Base-by-base conservation (phyloP, 53 echinoderm and acorn worm species). In the Echinometra lucunter region DNA sequence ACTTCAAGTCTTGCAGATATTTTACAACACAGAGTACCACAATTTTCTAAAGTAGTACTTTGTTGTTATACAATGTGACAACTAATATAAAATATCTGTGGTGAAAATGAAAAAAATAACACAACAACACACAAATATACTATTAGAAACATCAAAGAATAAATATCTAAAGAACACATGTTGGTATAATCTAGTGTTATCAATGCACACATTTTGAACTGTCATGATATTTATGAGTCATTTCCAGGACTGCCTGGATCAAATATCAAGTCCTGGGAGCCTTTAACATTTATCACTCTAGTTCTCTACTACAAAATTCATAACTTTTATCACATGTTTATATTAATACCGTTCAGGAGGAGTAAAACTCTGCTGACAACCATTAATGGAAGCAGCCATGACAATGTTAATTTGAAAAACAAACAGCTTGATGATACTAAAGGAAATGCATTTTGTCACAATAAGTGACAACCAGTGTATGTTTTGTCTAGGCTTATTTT, bases 141-240 rank as follows among this genome's bases (percentile, higher is more conserved):
- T 63, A 18, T 19, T 0, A 63, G 19, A 23, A 63, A 63, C 63
- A 63, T 63, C 63, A 63, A 9, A 63, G 19, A 63, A 63, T 18
- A 63, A 63, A 38, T 78, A 35, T 78, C 19, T 78, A 8, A 42
- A 78, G 4, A 21, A 78, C 38, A 78, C 6, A 42, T 75, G 75
- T 40, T 40, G 34, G 15, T 38, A 75, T 19, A 37, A 69, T 81
- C 81, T 42, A 12, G 19, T 0, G 21, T 81, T 81, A 38, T 44
- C 38, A 81, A 81, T 21, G 19, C 21, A 38, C 40, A 45, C n/a
- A 85, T 85, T 85, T 85, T 85, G 47, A 85, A 12, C 53, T 11
- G 49, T 85, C 85, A 85, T 85, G 85, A 30, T 85, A 47, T 85
- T 85, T 45, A 28, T 85, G 85, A 85, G 85, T 85, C 85, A 85